Evolutionary conservation across 2,888 invertebrate genomes (phyloP).

Genomic region (Drosophila subquinaria): DNA sequence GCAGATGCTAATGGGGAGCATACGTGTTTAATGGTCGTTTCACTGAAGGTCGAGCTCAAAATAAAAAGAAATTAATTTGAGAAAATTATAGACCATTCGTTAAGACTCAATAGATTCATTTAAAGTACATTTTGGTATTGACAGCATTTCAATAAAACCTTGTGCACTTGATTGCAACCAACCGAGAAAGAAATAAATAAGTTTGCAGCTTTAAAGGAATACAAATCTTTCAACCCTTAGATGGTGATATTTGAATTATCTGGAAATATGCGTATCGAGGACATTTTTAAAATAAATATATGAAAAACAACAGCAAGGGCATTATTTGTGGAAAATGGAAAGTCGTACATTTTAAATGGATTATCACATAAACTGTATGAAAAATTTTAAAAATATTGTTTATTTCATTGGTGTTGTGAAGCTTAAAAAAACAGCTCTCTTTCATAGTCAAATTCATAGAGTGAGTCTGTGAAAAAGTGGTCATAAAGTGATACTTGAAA

Average conservation of each 20-base stretch:
- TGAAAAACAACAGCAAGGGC: not conserved
- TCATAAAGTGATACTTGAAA: constrained; percentile 4
- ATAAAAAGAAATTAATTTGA: not conserved
- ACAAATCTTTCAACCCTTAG: too few relatives aligned
- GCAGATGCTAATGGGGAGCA: constrained; percentile 23
- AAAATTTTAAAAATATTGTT: not conserved
- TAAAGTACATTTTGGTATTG: not conserved
- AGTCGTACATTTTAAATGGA: constrained; percentile 1
- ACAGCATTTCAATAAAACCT: not conserved
- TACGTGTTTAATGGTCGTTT: not conserved
- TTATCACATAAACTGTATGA: not conserved
- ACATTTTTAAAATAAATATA: not conserved
- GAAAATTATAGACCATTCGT: not conserved
- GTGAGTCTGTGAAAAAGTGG: constrained; percentile 4
- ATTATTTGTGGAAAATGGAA: not conserved
- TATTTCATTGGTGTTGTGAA: not conserved
- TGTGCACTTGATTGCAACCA: not conserved
- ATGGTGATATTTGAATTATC: not conserved
- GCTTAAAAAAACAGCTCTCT: constrained; percentile 1
- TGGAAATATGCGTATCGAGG: not conserved
- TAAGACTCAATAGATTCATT: not conserved
- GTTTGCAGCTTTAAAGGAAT: too few relatives aligned
- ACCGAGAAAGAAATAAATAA: too few relatives aligned
- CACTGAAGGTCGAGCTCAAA: not conserved
- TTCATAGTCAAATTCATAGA: constrained; percentile 5